A percentile compares a stretch with the other conserved stretches of the same genome.
These are phyloP conservation scores for Eremobia ochroleuca DNA, from an alignment of 2,888 invertebrate species.

Conservation along the genomic window DNA sequence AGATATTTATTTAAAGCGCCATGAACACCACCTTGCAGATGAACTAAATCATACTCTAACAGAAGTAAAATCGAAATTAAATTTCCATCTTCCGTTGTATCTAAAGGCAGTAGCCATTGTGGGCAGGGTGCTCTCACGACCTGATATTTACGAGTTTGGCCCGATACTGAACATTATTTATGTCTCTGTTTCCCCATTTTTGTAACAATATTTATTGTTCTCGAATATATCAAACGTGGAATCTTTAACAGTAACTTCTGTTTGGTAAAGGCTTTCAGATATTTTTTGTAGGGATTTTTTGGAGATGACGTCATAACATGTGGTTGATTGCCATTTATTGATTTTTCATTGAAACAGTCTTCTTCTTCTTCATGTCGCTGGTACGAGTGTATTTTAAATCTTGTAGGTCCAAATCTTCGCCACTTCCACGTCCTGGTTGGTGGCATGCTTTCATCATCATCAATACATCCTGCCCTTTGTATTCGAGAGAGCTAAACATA, in stretches of 20 bases:
- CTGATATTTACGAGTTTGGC: slow-evolving; percentile 81
- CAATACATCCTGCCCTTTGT: no score
- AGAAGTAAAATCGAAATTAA: slow-evolving; percentile 65
- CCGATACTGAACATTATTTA: slow-evolving; percentile 86
- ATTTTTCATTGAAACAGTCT: background rate
- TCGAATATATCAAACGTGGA: slow-evolving; percentile 65
- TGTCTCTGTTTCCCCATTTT: slow-evolving; percentile 85
- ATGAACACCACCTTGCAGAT: slow-evolving; percentile 16
- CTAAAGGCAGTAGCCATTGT: slow-evolving; percentile 69
- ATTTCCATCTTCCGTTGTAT: slow-evolving; percentile 59
- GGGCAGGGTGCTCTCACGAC: slow-evolving; percentile 81
- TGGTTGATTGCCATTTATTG: background rate
- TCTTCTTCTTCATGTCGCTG: background rate
- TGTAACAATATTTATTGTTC: slow-evolving; percentile 72
- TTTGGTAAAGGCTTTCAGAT: slow-evolving; percentile 63
- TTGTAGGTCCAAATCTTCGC: background rate
- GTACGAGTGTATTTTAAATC: no score
- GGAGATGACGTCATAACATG: background rate
- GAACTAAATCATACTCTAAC: slow-evolving; percentile 47
- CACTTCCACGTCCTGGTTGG: background rate
- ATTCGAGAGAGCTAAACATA: background rate
- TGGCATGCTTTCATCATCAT: no score
- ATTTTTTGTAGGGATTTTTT: slow-evolving; percentile 19
- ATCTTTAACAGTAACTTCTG: slow-evolving; percentile 62
- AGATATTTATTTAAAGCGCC: no score